Evolutionary conservation across 2,113 vertebrate species (phyloP).

Genomic region (Chlamydotis undulata): DNA sequence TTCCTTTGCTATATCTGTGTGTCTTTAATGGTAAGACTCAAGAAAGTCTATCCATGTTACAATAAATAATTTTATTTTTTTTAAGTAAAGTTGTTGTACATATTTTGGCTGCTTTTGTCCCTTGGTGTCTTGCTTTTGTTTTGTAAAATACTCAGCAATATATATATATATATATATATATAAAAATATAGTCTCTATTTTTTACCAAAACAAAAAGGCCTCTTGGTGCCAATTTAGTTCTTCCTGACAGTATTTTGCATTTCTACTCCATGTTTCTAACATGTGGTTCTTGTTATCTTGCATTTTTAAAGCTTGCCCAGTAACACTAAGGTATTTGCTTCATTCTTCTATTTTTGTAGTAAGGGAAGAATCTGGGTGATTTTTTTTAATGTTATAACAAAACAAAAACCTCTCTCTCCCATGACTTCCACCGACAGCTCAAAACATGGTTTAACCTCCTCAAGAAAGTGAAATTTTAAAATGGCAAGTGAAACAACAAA

Average conservation of each 20-base stretch:
- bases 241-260: slow-evolving; percentile 73
- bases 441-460: neutral
- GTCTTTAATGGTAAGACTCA: slow-evolving; percentile 92
- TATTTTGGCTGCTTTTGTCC: slow-evolving; percentile 85
- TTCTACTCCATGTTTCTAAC: slow-evolving; percentile 78
- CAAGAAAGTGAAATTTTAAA: neutral
- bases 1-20: slow-evolving; percentile 89
- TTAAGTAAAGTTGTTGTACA: slow-evolving; percentile 80
- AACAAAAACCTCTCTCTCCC: neutral
- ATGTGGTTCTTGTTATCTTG: slow-evolving; percentile 83
- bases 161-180: neutral
- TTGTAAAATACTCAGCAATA: slow-evolving; percentile 74
- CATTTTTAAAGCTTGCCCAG: slow-evolving; percentile 89
- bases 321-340: slow-evolving; percentile 89
- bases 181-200: slow-evolving; percentile 20
- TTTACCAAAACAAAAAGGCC: slow-evolving; percentile 58
- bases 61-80: slow-evolving; percentile 82
- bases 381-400: neutral
- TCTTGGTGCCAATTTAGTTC: slow-evolving; percentile 69
- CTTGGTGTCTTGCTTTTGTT: slow-evolving; percentile 85
- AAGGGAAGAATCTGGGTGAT: slow-evolving; percentile 81
- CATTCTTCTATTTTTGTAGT: slow-evolving; percentile 75
- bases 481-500: neutral
- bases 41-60: slow-evolving; percentile 91
- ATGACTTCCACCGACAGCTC: neutral